Evolutionary conservation across 37 sponge, comb jelly and placozoan genomes (phyloP).

Genomic region (Agelas oroides): DNA sequence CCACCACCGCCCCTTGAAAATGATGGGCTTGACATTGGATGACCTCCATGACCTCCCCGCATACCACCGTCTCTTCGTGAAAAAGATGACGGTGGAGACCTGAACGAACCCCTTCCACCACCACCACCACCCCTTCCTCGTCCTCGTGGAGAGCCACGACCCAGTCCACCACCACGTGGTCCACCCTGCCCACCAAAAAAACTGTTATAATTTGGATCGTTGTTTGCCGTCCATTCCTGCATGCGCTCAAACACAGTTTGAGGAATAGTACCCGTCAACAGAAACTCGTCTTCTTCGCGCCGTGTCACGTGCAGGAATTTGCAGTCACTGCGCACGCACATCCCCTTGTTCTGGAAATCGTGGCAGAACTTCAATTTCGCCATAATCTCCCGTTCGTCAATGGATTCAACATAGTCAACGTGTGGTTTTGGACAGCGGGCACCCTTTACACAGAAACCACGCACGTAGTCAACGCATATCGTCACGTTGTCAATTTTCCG

Average conservation of each 20-base stretch:
- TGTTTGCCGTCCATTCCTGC: constrained; percentile 31
- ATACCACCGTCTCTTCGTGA: no score
- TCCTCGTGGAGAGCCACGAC: constrained; percentile 13
- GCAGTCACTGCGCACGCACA: constrained; percentile 50
- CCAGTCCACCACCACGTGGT: constrained; percentile 26
- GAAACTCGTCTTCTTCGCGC: constrained; percentile 74
- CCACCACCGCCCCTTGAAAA: constrained; percentile 5
- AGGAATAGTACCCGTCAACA: constrained; percentile 63
- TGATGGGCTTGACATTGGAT: no score
- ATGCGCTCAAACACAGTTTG: constrained; percentile 57
- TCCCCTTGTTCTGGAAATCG: constrained; percentile 66
- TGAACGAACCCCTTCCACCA: background rate
- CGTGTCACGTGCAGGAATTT: constrained; percentile 72
- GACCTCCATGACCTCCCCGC: constrained; percentile 14
- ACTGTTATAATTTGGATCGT: constrained; percentile 1
- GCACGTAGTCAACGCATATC: constrained; percentile 67
- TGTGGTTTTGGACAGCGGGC: constrained; percentile 62
- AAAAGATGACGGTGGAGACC: no score
- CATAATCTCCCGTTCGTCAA: constrained; percentile 64
- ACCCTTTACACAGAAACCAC: constrained; percentile 58
- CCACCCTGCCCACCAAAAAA: constrained; percentile 2
- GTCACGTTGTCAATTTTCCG: constrained; percentile 45
- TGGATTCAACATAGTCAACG: constrained; percentile 59
- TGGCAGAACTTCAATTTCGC: constrained; percentile 74
- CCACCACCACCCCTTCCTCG: constrained; percentile 27